Percentiles rank a stretch among this genome's conserved stretches.
Conservation (phyloP, 2,888 invertebrate species). For the Nesidiocoris tenuis region DNA sequence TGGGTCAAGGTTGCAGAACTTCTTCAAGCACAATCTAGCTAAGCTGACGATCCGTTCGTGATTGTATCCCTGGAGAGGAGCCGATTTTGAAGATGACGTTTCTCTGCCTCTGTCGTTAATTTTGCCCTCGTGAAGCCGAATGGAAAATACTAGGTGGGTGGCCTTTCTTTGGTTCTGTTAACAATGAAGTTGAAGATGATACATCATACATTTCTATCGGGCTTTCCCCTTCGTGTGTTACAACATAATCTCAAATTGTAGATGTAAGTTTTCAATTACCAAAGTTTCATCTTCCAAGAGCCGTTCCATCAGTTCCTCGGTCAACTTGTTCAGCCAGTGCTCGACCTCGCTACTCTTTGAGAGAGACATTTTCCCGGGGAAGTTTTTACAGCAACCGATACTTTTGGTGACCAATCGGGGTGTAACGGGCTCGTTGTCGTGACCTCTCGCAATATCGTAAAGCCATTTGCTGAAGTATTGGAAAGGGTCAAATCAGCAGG, state of each 20-base stretch:
- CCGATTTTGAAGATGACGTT: conserved; percentile 64
- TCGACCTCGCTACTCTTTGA: conserved; percentile 64
- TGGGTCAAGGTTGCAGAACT: conserved; percentile 57
- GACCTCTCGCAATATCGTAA: conserved; percentile 80
- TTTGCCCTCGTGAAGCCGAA: conserved; percentile 61
- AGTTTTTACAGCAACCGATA: conserved; percentile 94
- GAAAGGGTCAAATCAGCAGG: too few relatives aligned
- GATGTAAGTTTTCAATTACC: too few relatives aligned
- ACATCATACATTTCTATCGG: neutral
- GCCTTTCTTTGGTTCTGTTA: conserved; percentile 77
- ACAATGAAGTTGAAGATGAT: too few relatives aligned
- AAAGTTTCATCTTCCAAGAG: conserved; percentile 70
- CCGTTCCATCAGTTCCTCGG: conserved; percentile 79
- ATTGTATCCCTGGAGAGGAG: conserved; percentile 63
- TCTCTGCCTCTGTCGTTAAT: conserved; percentile 54
- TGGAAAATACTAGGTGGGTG: conserved; percentile 74
- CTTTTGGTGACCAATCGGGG: conserved; percentile 84
- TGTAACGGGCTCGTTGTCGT: conserved; percentile 83
- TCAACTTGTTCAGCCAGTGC: conserved; percentile 79
- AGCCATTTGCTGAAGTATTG: conserved; percentile 76
- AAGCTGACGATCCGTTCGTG: conserved; percentile 65
- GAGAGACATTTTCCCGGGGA: conserved; percentile 77
- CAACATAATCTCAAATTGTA: too few relatives aligned
- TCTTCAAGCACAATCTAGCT: conserved; percentile 67
- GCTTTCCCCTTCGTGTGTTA: neutral